Percentiles rank a stretch among this genome's conserved stretches.
These are phyloP conservation scores for Misgurnus mizolepis DNA, from an alignment of 2,113 vertebrate genomes.

Conservation along the genomic window DNA sequence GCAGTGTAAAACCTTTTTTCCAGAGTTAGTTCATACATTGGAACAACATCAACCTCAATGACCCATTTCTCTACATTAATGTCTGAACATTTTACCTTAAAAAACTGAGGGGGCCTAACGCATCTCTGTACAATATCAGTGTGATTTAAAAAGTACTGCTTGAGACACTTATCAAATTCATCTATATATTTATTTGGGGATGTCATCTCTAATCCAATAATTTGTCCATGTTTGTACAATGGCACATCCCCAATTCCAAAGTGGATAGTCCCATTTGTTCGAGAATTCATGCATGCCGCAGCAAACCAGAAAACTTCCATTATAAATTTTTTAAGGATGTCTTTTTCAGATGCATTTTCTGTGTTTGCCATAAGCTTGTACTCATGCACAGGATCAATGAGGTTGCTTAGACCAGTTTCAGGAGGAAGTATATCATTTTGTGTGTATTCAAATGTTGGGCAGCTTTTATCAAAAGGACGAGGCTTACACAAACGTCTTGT, in stretches of 20 bases:
- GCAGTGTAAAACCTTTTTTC: conserved; percentile 49
- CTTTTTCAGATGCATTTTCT: conserved; percentile 54
- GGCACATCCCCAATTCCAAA: conserved; percentile 72
- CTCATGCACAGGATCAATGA: conserved; percentile 78
- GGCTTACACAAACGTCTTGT: too few relatives aligned
- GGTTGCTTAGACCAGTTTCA: too few relatives aligned
- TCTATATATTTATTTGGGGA: conserved; percentile 22
- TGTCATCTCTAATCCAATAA: conserved; percentile 53
- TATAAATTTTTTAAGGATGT: conserved; percentile 74
- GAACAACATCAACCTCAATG: conserved; percentile 61
- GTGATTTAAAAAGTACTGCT: conserved; percentile 45
- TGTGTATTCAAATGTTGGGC: too few relatives aligned
- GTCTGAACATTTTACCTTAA: conserved; percentile 45
- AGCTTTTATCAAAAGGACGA: too few relatives aligned
- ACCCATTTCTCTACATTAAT: conserved; percentile 55
- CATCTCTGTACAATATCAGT: conserved; percentile 46
- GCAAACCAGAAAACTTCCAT: conserved; percentile 76
- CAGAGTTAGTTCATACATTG: conserved; percentile 46
- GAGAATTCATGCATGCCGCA: conserved; percentile 78
- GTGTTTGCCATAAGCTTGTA: conserved; percentile 72
- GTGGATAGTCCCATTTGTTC: conserved; percentile 81
- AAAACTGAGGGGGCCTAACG: conserved; percentile 54
- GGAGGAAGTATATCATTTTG: too few relatives aligned
- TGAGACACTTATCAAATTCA: conserved; percentile 46
- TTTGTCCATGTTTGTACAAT: conserved; percentile 67